Conservation (phyloP, 1,140 invertebrate genomes). For the Frieseomelitta varia region DNA sequence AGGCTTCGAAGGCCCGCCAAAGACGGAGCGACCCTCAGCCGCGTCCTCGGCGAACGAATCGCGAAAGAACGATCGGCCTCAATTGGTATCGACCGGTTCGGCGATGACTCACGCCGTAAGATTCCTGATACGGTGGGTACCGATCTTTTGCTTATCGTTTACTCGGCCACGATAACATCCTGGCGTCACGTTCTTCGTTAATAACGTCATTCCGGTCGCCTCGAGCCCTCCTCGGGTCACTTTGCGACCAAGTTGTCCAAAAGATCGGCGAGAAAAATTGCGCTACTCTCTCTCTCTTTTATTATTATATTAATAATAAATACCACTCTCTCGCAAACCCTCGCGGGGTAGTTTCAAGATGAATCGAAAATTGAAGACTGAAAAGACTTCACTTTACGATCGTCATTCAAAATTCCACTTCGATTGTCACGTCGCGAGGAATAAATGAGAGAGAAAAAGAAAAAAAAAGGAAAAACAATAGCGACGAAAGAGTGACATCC, state of each 20-base stretch:
- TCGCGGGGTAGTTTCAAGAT: background rate
- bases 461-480: too few species aligned
- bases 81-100: slow-evolving; percentile 66
- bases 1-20: slow-evolving; percentile 37
- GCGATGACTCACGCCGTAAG: slow-evolving; percentile 57
- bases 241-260: background rate
- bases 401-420: too few species aligned
- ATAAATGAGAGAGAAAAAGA: too few species aligned
- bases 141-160: slow-evolving; percentile 60
- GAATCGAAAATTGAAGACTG: background rate
- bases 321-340: background rate
- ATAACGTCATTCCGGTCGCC: slow-evolving; percentile 60
- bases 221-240: background rate
- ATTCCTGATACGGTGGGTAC: slow-evolving; percentile 33
- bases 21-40: slow-evolving; percentile 3
- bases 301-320: too few species aligned
- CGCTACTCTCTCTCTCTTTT: background rate
- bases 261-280: background rate
- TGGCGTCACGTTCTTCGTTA: slow-evolving; percentile 60
- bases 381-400: too few species aligned
- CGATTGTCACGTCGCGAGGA: too few species aligned
- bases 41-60: background rate
- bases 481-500: background rate
- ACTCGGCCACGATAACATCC: slow-evolving; percentile 62
- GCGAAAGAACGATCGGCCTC: slow-evolving; percentile 51